These are phyloP conservation scores for Cybosia mesomella DNA, from an alignment of 2,888 invertebrate species.

Conservation along the genomic window DNA sequence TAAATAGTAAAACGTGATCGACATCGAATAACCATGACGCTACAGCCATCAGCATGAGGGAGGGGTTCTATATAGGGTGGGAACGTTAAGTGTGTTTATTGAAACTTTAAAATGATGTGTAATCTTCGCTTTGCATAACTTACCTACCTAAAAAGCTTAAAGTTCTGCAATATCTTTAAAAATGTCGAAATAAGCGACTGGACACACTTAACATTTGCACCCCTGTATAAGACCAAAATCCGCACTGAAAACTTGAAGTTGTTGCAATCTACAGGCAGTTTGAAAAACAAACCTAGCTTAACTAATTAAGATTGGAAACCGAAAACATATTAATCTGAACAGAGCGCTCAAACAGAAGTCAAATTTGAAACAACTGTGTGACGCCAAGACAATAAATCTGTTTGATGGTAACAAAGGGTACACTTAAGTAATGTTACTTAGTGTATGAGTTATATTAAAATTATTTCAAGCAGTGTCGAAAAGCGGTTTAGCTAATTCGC, in stretches of 20 bases:
- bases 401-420: slow-evolving; percentile 34
- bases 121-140: no score
- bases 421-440: slow-evolving; percentile 26
- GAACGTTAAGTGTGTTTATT: no score
- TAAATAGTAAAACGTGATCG: not conserved
- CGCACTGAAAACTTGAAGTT: not conserved
- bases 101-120: no score
- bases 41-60: not conserved
- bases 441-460: slow-evolving; percentile 23
- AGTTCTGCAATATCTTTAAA: no score
- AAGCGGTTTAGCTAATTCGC: not conserved
- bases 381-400: slow-evolving; percentile 35
- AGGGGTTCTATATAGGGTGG: no score
- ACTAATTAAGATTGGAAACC: slow-evolving; percentile 21
- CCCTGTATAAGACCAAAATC: no score
- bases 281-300: slow-evolving; percentile 8
- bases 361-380: slow-evolving; percentile 33
- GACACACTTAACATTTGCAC: no score
- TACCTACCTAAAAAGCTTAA: no score
- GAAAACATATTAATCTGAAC: slow-evolving; percentile 34
- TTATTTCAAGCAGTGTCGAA: not conserved
- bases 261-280: not conserved
- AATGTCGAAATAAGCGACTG: no score
- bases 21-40: not conserved
- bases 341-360: slow-evolving; percentile 22